phyloP scores from a whole-genome alignment of 2,797 vertebrate genomes.

The Cuculus canorus region DNA sequence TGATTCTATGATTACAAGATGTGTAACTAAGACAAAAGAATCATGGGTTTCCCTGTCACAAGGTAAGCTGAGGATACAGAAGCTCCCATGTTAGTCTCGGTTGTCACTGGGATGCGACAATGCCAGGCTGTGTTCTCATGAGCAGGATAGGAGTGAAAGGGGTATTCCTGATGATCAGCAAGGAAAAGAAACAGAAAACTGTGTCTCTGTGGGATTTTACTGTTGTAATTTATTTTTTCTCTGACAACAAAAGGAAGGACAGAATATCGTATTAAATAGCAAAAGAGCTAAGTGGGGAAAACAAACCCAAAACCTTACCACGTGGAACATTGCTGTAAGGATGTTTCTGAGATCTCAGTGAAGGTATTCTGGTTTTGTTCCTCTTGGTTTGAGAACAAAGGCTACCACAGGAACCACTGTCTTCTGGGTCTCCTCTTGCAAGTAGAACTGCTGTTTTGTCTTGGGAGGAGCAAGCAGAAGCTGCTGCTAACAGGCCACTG shows the following conservation, averaged over 20 bases:
- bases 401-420: constrained; percentile 11
- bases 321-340: not conserved
- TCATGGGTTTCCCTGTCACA: not conserved
- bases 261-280: not conserved
- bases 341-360: not conserved
- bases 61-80: constrained; percentile 9
- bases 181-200: not conserved
- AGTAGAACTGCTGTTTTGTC: not conserved
- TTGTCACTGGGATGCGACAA: not conserved
- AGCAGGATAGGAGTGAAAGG: not conserved
- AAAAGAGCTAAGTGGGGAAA: not conserved
- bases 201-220: not conserved
- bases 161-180: not conserved
- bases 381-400: not conserved
- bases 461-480: not conserved
- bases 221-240: not conserved
- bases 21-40: not conserved
- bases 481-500: not conserved
- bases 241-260: not conserved
- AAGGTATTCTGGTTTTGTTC: not conserved
- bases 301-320: not conserved
- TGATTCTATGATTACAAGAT: not conserved
- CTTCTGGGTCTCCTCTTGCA: not conserved
- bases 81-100: not conserved
- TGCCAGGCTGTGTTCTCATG: not conserved